phyloP scores from a whole-genome alignment of 2,888 invertebrate species.

The Venusia cambrica region DNA sequence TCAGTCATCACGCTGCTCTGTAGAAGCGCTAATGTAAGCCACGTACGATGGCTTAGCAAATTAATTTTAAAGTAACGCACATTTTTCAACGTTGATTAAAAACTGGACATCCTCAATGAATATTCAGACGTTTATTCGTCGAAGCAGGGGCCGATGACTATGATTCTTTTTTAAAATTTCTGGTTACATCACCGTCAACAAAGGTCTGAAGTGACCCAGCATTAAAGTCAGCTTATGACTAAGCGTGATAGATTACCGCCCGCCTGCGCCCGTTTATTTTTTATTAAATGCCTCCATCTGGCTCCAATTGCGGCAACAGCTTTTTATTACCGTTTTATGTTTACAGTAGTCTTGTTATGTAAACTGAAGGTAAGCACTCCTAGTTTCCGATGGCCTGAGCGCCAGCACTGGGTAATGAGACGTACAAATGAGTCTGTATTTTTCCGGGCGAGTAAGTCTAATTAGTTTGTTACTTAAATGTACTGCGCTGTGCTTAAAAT shows the following conservation, averaged over 20 bases:
- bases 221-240: slow-evolving; percentile 78
- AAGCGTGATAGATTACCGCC: slow-evolving; percentile 74
- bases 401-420: slow-evolving; percentile 30
- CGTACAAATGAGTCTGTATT: slow-evolving; percentile 35
- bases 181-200: slow-evolving; percentile 76
- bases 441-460: slow-evolving; percentile 28
- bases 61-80: slow-evolving; percentile 31
- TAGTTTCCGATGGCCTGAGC: slow-evolving; percentile 29
- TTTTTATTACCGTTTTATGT: slow-evolving; percentile 54
- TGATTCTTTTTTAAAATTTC: slow-evolving; percentile 58
- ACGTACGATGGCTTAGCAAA: slow-evolving; percentile 23
- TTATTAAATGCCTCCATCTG: slow-evolving; percentile 71
- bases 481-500: slow-evolving; percentile 18
- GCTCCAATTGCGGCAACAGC: slow-evolving; percentile 67
- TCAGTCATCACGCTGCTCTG: too few relatives aligned
- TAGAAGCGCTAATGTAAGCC: slow-evolving; percentile 2
- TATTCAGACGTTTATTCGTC: slow-evolving; percentile 62
- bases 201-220: slow-evolving; percentile 77
- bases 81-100: slow-evolving; percentile 42
- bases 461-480: slow-evolving; percentile 32
- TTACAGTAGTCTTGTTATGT: slow-evolving; percentile 39
- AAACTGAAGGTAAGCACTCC: slow-evolving; percentile 30
- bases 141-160: slow-evolving; percentile 61
- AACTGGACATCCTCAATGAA: slow-evolving; percentile 38
- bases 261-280: slow-evolving; percentile 64